Evolutionary conservation across 2,113 vertebrate species (phyloP).

Genomic region (Gallinago paraguaiae): DNA sequence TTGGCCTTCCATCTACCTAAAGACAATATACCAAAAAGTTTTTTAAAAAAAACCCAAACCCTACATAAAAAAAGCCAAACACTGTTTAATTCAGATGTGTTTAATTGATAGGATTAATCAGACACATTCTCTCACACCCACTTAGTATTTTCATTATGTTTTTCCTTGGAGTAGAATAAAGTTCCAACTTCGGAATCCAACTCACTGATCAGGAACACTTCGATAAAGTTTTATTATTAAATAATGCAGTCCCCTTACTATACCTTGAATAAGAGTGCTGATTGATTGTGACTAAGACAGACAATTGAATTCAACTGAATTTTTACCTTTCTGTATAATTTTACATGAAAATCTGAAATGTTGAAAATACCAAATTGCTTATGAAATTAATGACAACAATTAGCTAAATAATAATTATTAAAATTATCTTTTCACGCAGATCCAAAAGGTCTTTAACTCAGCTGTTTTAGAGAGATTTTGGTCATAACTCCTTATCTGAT

Average conservation of each 20-base stretch:
- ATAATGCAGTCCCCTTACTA: not conserved
- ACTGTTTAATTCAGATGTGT: not conserved
- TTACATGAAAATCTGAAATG: not conserved
- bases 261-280: not conserved
- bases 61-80: not conserved
- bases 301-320: not conserved
- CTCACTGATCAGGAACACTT: not conserved
- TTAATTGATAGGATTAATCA: not conserved
- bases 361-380: not conserved
- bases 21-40: not conserved
- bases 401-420: not conserved
- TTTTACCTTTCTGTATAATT: not conserved
- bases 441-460: not conserved
- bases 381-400: not conserved
- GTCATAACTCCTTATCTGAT: not conserved
- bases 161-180: not conserved
- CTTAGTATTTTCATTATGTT: not conserved
- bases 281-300: not conserved
- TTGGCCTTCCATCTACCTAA: not conserved
- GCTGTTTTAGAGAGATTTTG: not conserved
- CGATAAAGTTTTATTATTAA: not conserved
- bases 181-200: not conserved
- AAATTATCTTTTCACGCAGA: not conserved
- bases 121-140: not conserved
- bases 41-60: not conserved